These are phyloP conservation scores for Mythimna ferrago DNA, from an alignment of 2,888 invertebrate species.

Conservation along the genomic window DNA sequence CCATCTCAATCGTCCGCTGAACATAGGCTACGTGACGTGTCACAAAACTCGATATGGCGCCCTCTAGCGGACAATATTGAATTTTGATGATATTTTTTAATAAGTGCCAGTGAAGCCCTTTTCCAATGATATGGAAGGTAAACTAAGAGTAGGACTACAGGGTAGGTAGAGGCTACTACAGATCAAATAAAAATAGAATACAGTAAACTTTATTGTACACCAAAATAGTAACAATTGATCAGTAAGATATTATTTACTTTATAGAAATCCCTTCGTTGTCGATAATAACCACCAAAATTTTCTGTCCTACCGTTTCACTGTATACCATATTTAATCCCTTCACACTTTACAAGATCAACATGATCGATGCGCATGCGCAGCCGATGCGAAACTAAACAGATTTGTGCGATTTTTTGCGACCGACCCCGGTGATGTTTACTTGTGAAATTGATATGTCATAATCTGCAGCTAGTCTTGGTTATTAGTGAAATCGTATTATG, in stretches of 20 bases:
- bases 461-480: constrained; percentile 45
- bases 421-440: constrained; percentile 51
- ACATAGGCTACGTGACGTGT: too few species aligned
- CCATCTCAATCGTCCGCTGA: too few species aligned
- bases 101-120: too few species aligned
- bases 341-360: constrained; percentile 75
- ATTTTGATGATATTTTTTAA: too few species aligned
- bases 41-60: too few species aligned
- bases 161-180: too few species aligned
- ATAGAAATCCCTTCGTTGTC: neutral
- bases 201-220: too few species aligned
- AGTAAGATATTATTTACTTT: neutral
- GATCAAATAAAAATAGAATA: too few species aligned
- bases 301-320: constrained; percentile 22
- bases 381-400: constrained; percentile 70
- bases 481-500: constrained; percentile 44
- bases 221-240: too few species aligned
- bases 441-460: constrained; percentile 64
- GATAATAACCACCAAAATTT: constrained; percentile 6
- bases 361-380: constrained; percentile 78
- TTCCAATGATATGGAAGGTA: too few species aligned
- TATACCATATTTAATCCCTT: constrained; percentile 75
- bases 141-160: too few species aligned
- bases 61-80: too few species aligned
- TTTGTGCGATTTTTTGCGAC: constrained; percentile 63